These are phyloP conservation scores for Cheilosia variabilis DNA, from an alignment of 2,888 invertebrate genomes.

Conservation along the genomic window DNA sequence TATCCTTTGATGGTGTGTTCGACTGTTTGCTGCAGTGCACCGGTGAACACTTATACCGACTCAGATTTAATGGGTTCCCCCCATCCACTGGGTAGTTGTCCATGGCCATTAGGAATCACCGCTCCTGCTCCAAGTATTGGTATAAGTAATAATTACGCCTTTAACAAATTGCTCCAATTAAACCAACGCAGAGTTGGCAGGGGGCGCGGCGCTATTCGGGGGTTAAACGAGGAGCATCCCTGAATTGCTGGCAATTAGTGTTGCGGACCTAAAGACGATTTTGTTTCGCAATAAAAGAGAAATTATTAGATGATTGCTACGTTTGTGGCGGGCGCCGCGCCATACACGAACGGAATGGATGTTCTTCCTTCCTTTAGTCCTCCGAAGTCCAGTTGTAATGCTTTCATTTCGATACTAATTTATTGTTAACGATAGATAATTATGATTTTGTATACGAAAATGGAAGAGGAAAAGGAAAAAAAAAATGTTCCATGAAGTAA, in stretches of 20 bases:
- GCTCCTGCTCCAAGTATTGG: slow-evolving; percentile 46
- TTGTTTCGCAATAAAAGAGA: slow-evolving; percentile 76
- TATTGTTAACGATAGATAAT: slow-evolving; percentile 76
- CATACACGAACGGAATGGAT: not conserved
- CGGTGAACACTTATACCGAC: not conserved
- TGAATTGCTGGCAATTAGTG: slow-evolving; percentile 75
- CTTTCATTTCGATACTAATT: slow-evolving; percentile 75
- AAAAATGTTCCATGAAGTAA: slow-evolving; percentile 41
- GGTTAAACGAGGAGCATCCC: slow-evolving; percentile 47
- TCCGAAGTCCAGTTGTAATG: slow-evolving; percentile 60
- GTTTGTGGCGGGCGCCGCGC: slow-evolving; percentile 26
- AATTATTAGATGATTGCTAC: slow-evolving; percentile 76
- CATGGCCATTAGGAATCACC: slow-evolving; percentile 35
- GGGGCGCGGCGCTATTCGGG: slow-evolving; percentile 32
- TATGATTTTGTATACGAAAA: slow-evolving; percentile 61
- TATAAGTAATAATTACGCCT: slow-evolving; percentile 75
- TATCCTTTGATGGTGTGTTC: slow-evolving; percentile 30
- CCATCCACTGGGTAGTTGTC: not conserved
- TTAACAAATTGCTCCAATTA: slow-evolving; percentile 75
- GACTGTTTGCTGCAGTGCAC: slow-evolving; percentile 42
- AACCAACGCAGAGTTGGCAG: slow-evolving; percentile 49
- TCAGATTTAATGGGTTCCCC: slow-evolving; percentile 13
- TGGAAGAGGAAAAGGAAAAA: slow-evolving; percentile 1
- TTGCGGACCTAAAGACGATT: slow-evolving; percentile 71
- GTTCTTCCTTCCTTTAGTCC: slow-evolving; percentile 20